Evolutionary conservation across 1,140 invertebrate genomes (phyloP), one percentile per base, ranked within the genome.

Genomic region (Danaus melanippus): DNA sequence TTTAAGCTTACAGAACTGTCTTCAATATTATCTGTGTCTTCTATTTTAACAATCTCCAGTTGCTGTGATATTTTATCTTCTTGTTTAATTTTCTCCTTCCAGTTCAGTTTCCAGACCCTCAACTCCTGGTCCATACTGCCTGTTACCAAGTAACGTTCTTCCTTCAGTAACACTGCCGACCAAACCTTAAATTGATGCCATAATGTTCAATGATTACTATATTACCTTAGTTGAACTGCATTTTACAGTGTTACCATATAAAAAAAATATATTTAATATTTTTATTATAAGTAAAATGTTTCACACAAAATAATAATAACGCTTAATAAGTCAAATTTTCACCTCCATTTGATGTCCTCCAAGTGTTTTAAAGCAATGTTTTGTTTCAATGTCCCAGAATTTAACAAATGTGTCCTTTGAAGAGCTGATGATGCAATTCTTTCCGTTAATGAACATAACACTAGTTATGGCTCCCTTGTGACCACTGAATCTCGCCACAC

Each of bases 331-430:
- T n/a, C 10, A 44, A 15, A 1, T 10, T 15, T 15, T 10, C 52
- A 60, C 58, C 86, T 95, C 93, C 58, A 92, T 91, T 74, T 91
- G 89, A 86, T 95, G 93, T 52, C 92, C 93, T 46, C 92, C 90
- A 12, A 99, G 86, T 8, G 98, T 99, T 80, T 96, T 95, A 70
- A 99, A 99, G 83, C 98, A 99, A 74, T 97, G 95, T 70, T 97
- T 93, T 15, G 94, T 98, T 60, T 95, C 92, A 52, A 99, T 85
- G 88, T 99, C 96, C 98, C 98, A 99, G 78, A 99, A 97, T 78
- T 99, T 99, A 0, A 99, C 90, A 80, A 95, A 95, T 10, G 94
- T 94, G 82, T 99, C 98, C 84, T 96, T 98, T 2, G 97, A 98
- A 50, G 93, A 91, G 62, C 96, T 95, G 9, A 99, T 89, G 10